phyloP scores from a whole-genome alignment of 2,113 vertebrate species.

The Ceyx melanurus region DNA sequence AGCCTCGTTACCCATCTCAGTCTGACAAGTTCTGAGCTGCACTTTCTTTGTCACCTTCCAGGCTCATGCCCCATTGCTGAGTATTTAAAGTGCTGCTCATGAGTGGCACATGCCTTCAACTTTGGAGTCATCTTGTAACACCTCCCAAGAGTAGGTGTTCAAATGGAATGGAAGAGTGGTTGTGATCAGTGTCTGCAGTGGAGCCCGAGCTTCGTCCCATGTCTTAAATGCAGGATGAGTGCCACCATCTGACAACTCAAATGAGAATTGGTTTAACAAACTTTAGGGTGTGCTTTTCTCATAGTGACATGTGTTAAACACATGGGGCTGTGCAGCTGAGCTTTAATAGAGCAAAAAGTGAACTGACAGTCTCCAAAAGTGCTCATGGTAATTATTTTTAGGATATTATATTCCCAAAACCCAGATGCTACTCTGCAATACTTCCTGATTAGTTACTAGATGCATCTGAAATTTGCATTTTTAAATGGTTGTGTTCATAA shows the following conservation, averaged over 20 bases:
- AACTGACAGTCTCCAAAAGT: neutral
- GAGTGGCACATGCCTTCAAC: constrained; percentile 23
- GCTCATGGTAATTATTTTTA: constrained; percentile 39
- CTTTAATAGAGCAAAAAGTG: constrained; percentile 18
- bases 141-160: constrained; percentile 27
- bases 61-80: neutral
- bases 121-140: constrained; percentile 32
- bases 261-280: constrained; percentile 46
- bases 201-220: constrained; percentile 40
- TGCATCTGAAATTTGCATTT: constrained; percentile 21
- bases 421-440: constrained; percentile 29
- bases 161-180: neutral
- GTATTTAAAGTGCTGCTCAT: neutral
- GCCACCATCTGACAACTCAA: constrained; percentile 52
- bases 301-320: constrained; percentile 14
- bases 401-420: constrained; percentile 11
- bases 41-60: neutral
- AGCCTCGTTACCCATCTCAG: neutral
- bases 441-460: constrained; percentile 34
- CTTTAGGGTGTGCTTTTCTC: constrained; percentile 19
- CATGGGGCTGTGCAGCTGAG: neutral
- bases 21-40: neutral
- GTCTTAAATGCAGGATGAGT: constrained; percentile 21
- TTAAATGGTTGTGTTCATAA: constrained; percentile 32
- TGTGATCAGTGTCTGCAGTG: constrained; percentile 13